Evolutionary conservation across 1,140 invertebrate species (phyloP).

Genomic region (Fopius arisanus): DNA sequence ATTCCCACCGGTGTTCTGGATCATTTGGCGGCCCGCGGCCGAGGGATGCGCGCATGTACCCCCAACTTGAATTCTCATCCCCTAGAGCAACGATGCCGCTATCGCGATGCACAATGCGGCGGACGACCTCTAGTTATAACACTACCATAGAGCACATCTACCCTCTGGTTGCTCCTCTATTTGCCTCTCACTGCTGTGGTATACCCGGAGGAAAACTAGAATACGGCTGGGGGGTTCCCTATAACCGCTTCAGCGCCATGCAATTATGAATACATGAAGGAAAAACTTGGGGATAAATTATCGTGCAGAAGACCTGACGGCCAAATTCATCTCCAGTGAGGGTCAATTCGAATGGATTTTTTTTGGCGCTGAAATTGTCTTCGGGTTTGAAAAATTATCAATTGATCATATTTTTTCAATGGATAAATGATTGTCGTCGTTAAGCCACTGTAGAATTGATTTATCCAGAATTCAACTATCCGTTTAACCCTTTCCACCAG

Average conservation of each 20-base stretch:
- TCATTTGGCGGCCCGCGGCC: slow-evolving; percentile 64
- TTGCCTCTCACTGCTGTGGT: not conserved
- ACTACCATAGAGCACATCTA: slow-evolving; percentile 8
- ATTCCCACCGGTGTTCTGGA: slow-evolving; percentile 65
- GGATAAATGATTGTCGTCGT: slow-evolving; percentile 23
- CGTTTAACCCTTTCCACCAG: slow-evolving; percentile 26
- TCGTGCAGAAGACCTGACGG: slow-evolving; percentile 16
- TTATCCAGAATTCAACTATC: slow-evolving; percentile 30
- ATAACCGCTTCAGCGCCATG: not conserved
- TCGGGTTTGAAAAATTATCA: too few relatives aligned
- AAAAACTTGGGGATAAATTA: not conserved
- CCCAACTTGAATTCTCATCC: slow-evolving; percentile 1
- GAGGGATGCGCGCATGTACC: slow-evolving; percentile 56
- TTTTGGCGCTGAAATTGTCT: too few relatives aligned
- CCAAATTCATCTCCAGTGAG: too few relatives aligned
- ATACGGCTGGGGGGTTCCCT: not conserved
- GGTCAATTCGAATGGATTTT: too few relatives aligned
- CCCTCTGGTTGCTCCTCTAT: not conserved
- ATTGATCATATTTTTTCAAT: too few relatives aligned
- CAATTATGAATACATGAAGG: not conserved
- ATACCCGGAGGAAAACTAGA: not conserved
- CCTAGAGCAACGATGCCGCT: slow-evolving; percentile 15
- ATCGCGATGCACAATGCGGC: slow-evolving; percentile 31
- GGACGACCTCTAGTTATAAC: slow-evolving; percentile 22
- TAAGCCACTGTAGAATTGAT: slow-evolving; percentile 30